Evolutionary conservation across 2,113 vertebrate genomes (phyloP).

Genomic region (Tympanuchus pallidicinctus): DNA sequence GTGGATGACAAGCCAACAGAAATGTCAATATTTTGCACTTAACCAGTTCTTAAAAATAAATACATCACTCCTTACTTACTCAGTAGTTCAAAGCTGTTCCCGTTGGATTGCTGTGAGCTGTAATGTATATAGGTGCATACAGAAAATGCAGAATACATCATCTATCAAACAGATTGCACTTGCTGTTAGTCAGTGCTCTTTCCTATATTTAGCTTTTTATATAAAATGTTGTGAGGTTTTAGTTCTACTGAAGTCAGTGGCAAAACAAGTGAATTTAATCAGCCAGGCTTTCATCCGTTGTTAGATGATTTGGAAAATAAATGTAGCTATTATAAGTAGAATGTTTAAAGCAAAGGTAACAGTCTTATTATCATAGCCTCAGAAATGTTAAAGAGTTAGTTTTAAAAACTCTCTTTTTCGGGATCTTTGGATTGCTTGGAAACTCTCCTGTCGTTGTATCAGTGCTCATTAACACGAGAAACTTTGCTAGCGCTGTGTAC

Average conservation of each 20-base stretch:
- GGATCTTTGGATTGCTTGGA: not conserved
- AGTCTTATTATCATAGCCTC: not conserved
- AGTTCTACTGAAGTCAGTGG: not conserved
- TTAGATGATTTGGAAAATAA: not conserved
- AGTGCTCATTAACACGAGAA: not conserved
- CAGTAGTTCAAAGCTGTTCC: not conserved
- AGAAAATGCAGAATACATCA: not conserved
- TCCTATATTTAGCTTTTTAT: not conserved
- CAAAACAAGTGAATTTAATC: not conserved
- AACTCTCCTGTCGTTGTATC: not conserved
- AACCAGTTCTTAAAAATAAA: conserved; percentile 10
- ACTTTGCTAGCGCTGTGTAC: not conserved
- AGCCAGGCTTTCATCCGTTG: not conserved
- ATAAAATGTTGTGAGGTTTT: not conserved
- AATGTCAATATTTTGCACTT: conserved; percentile 25
- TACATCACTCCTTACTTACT: conserved; percentile 12
- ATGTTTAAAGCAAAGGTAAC: not conserved
- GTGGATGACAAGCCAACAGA: not conserved
- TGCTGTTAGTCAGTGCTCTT: conserved; percentile 37
- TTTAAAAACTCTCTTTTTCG: not conserved
- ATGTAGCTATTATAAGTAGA: not conserved
- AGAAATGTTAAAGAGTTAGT: not conserved
- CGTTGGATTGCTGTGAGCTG: not conserved
- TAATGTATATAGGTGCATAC: not conserved
- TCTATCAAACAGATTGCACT: conserved; percentile 37